Conservation (phyloP, 2,797 vertebrate species). For the Enteromius fasciolatus region DNA sequence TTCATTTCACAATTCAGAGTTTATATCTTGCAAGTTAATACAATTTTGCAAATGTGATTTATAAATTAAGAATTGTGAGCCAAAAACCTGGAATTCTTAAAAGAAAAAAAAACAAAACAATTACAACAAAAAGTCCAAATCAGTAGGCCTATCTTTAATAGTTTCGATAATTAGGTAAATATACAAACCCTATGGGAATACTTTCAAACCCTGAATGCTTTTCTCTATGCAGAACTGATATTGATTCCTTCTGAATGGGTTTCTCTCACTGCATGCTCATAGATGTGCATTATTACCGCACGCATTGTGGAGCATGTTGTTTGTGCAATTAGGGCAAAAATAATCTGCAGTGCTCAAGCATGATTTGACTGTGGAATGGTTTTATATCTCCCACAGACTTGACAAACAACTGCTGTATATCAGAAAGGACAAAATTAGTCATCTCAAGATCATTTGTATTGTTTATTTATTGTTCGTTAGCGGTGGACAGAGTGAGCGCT, state of each 20-base stretch:
- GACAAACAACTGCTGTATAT: slow-evolving; percentile 71
- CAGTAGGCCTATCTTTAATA: no score
- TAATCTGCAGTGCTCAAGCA: slow-evolving; percentile 65
- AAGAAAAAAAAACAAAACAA: no score
- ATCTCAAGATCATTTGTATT: slow-evolving; percentile 12
- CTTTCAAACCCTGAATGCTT: neutral
- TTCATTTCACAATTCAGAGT: no score
- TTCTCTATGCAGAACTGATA: neutral
- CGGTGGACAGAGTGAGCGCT: neutral
- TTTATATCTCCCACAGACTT: slow-evolving; percentile 71
- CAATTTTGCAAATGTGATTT: neutral
- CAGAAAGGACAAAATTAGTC: slow-evolving; percentile 37
- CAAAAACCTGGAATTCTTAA: neutral
- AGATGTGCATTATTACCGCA: slow-evolving; percentile 75
- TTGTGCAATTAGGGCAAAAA: slow-evolving; percentile 77
- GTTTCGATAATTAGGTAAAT: neutral
- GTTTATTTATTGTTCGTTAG: slow-evolving; percentile 15
- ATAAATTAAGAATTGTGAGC: neutral
- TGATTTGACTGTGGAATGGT: slow-evolving; percentile 73
- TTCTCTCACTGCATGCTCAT: slow-evolving; percentile 55
- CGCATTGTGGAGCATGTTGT: slow-evolving; percentile 69
- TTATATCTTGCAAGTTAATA: no score
- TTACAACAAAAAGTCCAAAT: no score
- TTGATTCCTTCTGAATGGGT: slow-evolving; percentile 56
- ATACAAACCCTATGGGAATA: neutral